A percentile compares a stretch with the other conserved stretches of the same genome.
Evolutionary conservation across 2,113 vertebrate genomes (phyloP).

Genomic region (Polypterus senegalus): DNA sequence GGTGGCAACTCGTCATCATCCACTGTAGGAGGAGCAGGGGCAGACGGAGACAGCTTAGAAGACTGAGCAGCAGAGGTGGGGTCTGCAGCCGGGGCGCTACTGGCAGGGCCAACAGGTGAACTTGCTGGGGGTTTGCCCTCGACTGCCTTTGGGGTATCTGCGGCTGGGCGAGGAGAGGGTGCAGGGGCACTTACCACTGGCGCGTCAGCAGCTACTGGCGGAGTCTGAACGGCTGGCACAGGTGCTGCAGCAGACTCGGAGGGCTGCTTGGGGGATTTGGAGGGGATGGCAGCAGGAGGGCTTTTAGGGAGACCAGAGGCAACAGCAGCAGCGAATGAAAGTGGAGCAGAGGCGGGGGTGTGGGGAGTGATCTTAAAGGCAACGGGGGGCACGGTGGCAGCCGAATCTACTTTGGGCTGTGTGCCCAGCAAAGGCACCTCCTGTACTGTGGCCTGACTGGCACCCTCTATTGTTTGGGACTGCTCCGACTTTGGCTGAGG

Average conservation of each 20-base stretch:
- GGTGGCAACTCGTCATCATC: slow-evolving; percentile 78
- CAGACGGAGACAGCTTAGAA: slow-evolving; percentile 20
- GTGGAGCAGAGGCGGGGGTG: slow-evolving; percentile 36
- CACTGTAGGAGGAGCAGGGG: slow-evolving; percentile 17
- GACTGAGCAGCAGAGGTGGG: slow-evolving; percentile 27
- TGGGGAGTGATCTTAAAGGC: slow-evolving; percentile 43
- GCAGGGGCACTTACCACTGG: neutral
- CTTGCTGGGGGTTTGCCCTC: neutral
- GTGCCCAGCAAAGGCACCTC: too few relatives aligned
- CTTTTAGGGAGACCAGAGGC: slow-evolving; percentile 29
- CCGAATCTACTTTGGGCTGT: neutral
- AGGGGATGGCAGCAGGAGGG: slow-evolving; percentile 15
- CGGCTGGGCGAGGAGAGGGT: neutral
- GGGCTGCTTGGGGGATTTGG: slow-evolving; percentile 2
- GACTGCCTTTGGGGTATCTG: neutral
- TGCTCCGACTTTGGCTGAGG: too few relatives aligned
- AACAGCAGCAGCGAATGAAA: slow-evolving; percentile 37
- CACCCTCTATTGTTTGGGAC: too few relatives aligned
- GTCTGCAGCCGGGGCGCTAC: slow-evolving; percentile 8
- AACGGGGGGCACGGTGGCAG: slow-evolving; percentile 20
- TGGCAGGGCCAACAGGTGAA: slow-evolving; percentile 10
- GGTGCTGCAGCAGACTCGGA: neutral
- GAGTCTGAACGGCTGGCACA: neutral
- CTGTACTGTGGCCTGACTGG: too few relatives aligned
- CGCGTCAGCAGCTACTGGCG: neutral